Evolutionary conservation across 2,797 vertebrate genomes (phyloP).

Genomic region (Lutra lutra): DNA sequence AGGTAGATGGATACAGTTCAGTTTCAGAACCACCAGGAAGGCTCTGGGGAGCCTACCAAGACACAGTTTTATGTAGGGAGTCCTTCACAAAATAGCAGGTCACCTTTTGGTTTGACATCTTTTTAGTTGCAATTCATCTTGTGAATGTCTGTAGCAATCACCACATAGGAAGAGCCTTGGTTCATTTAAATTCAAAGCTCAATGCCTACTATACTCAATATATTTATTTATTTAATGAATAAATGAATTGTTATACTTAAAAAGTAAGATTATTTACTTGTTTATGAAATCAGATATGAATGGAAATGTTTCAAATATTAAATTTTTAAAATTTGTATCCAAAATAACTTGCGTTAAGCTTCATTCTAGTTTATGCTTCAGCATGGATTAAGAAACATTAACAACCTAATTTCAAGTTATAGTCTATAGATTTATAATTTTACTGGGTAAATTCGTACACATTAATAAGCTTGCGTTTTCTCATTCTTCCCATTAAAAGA

Average conservation of each 20-base stretch:
- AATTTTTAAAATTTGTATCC: neutral
- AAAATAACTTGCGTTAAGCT: neutral
- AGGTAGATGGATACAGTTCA: neutral
- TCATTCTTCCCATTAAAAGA: neutral
- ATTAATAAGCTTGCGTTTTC: neutral
- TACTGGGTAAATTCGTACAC: neutral
- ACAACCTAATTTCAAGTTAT: neutral
- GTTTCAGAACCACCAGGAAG: neutral
- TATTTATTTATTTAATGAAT: neutral
- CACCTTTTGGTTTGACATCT: neutral
- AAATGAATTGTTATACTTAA: neutral
- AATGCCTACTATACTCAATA: neutral
- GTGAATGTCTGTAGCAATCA: neutral
- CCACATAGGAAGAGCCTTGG: neutral
- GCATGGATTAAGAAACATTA: neutral
- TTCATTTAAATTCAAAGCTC: neutral
- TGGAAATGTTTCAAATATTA: neutral
- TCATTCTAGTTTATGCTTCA: neutral
- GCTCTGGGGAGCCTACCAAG: neutral
- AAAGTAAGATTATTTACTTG: neutral
- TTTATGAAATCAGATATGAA: neutral
- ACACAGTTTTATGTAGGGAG: neutral
- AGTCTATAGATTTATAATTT: neutral
- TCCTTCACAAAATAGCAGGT: neutral
- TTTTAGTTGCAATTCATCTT: neutral